Evolutionary conservation across 2,888 invertebrate species (phyloP).

Genomic region (Myopa tessellatipennis): DNA sequence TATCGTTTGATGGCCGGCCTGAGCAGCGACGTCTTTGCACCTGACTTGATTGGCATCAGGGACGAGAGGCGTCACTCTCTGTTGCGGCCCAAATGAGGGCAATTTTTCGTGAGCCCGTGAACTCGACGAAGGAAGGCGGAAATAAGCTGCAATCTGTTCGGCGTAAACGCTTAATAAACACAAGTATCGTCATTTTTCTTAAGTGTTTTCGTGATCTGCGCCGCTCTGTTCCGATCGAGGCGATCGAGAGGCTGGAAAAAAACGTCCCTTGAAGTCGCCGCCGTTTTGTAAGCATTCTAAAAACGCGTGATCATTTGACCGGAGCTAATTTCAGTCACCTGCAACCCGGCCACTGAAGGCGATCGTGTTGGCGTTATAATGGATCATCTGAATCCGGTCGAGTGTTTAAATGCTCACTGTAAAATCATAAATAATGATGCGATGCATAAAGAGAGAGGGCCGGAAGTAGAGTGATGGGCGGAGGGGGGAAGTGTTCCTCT

Average conservation of each 20-base stretch:
- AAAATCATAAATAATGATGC: too few species aligned
- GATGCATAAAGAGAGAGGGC: too few species aligned
- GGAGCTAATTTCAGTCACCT: slow-evolving; percentile 34
- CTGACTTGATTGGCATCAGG: slow-evolving; percentile 11
- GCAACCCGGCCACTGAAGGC: slow-evolving; percentile 10
- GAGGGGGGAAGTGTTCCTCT: too few species aligned
- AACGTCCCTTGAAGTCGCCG: not conserved
- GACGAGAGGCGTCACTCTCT: not conserved
- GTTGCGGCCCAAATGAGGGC: not conserved
- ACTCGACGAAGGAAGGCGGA: not conserved
- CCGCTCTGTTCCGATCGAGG: not conserved
- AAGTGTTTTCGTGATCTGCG: slow-evolving; percentile 14
- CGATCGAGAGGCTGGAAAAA: too few species aligned
- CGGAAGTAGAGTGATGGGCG: too few species aligned
- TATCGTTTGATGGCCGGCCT: too few species aligned
- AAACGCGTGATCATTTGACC: slow-evolving; percentile 23
- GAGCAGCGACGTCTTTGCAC: not conserved
- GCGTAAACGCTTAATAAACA: not conserved
- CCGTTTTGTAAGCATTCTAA: not conserved
- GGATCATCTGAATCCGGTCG: not conserved
- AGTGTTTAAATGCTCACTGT: too few species aligned
- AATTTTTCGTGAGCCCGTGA: not conserved
- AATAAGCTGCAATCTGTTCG: slow-evolving; percentile 6
- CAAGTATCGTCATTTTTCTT: not conserved
- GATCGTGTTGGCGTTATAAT: slow-evolving; percentile 1